A percentile compares a stretch with the other conserved stretches of the same genome.
These are phyloP conservation scores for Leptinotarsa peninsularis DNA, from an alignment of 2,888 invertebrate genomes.

Conservation along the genomic window DNA sequence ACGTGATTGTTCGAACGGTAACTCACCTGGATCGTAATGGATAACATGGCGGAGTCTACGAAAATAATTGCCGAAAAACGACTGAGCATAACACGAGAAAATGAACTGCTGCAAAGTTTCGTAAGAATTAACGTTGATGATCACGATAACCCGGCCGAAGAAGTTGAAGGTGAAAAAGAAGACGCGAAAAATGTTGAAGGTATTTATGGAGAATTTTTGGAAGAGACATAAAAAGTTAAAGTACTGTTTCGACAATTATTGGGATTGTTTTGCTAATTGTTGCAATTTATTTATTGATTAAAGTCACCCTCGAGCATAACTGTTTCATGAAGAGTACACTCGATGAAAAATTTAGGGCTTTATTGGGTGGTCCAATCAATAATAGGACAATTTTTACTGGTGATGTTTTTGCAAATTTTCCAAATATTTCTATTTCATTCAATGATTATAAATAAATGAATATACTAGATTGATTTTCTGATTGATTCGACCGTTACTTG, in stretches of 20 bases:
- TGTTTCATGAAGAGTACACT: no score
- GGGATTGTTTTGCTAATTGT: background rate
- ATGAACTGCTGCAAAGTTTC: conserved; percentile 84
- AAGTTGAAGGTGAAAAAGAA: conserved; percentile 37
- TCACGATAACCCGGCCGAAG: conserved; percentile 59
- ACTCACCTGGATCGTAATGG: conserved; percentile 22
- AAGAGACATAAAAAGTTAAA: background rate
- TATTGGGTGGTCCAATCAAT: no score
- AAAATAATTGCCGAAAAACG: conserved; percentile 53
- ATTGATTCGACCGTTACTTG: no score
- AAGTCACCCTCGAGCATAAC: no score
- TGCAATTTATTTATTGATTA: no score
- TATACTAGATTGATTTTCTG: no score
- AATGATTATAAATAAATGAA: no score
- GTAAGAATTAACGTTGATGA: conserved; percentile 76
- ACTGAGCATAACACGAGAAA: conserved; percentile 69
- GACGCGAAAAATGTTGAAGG: conserved; percentile 32
- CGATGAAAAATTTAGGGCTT: no score
- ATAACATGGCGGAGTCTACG: conserved; percentile 45
- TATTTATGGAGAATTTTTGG: conserved; percentile 23
- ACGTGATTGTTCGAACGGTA: conserved; percentile 23
- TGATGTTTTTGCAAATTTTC: no score
- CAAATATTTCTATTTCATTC: no score
- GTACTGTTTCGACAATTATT: background rate
- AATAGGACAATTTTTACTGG: no score